Evolutionary conservation across 2,797 vertebrate species (phyloP).

Genomic region (Sphaeramia orbicularis): DNA sequence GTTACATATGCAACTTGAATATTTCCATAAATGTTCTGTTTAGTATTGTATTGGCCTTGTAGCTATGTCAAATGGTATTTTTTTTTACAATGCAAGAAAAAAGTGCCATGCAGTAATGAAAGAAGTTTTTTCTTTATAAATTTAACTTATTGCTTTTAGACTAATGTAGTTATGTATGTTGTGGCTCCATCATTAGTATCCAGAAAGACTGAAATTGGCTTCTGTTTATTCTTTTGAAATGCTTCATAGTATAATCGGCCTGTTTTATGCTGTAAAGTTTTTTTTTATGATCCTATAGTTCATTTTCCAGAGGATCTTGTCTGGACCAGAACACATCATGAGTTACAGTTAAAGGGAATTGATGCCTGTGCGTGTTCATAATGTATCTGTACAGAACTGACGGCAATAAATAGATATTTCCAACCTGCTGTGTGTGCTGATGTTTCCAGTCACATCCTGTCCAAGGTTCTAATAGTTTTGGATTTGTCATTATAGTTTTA

Average conservation of each 20-base stretch:
- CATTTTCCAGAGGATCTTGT: too few species aligned
- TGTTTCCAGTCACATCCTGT: not conserved
- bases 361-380: not conserved
- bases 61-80: not conserved
- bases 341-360: slow-evolving; percentile 50
- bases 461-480: not conserved
- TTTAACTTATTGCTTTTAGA: not conserved
- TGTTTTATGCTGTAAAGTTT: not conserved
- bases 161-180: not conserved
- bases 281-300: too few species aligned
- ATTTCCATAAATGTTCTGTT: not conserved
- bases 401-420: slow-evolving; percentile 44
- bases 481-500: not conserved
- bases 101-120: slow-evolving; percentile 7
- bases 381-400: slow-evolving; percentile 5
- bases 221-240: not conserved
- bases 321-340: not conserved
- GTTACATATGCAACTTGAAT: too few species aligned
- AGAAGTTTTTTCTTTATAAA: not conserved
- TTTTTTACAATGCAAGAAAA: slow-evolving; percentile 13
- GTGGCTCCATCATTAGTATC: not conserved
- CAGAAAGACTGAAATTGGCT: too few species aligned
- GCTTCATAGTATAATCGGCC: too few species aligned
- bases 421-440: not conserved
- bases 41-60: not conserved